phyloP scores from a whole-genome alignment of 2,797 vertebrate genomes.

The Zenarchopterus dispar region DNA sequence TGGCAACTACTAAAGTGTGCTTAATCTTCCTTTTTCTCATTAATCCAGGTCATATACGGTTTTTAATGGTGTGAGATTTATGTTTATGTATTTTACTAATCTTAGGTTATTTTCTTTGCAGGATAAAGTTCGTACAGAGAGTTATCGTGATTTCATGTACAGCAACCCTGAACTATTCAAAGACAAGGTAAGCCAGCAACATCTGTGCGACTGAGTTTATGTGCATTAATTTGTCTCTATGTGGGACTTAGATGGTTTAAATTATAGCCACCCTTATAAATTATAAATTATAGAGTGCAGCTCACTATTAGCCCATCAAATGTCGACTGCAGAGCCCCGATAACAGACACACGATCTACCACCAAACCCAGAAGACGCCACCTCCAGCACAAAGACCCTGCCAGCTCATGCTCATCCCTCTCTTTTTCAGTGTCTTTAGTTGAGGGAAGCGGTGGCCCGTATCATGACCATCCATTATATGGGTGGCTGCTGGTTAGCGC shows the following conservation, averaged over 20 bases:
- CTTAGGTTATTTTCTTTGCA: constrained; percentile 56
- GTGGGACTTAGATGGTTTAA: constrained; percentile 6
- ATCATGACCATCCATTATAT: constrained; percentile 85
- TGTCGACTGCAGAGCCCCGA: constrained; percentile 82
- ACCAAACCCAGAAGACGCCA: constrained; percentile 33
- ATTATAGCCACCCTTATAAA: constrained; percentile 19
- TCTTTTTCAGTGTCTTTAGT: constrained; percentile 59
- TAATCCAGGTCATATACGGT: too few relatives aligned
- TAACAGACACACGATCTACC: constrained; percentile 77
- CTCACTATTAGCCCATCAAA: constrained; percentile 80
- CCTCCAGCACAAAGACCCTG: constrained; percentile 4
- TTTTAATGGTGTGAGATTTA: neutral
- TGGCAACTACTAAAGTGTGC: too few relatives aligned
- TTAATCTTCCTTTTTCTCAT: too few relatives aligned
- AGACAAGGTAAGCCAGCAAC: constrained; percentile 89
- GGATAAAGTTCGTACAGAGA: constrained; percentile 95
- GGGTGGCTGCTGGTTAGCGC: constrained; percentile 68
- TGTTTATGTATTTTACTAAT: neutral
- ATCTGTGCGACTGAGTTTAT: constrained; percentile 5
- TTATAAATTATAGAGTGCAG: constrained; percentile 1
- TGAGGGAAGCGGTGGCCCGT: constrained; percentile 67
- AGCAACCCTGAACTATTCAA: constrained; percentile 91
- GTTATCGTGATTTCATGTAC: constrained; percentile 94
- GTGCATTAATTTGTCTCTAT: constrained; percentile 23
- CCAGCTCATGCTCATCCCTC: constrained; percentile 1